Evolutionary conservation across 2,797 vertebrate species (phyloP), one percentile per base, ranked within the genome.

Genomic region (Paramormyrops hopkinsi): DNA sequence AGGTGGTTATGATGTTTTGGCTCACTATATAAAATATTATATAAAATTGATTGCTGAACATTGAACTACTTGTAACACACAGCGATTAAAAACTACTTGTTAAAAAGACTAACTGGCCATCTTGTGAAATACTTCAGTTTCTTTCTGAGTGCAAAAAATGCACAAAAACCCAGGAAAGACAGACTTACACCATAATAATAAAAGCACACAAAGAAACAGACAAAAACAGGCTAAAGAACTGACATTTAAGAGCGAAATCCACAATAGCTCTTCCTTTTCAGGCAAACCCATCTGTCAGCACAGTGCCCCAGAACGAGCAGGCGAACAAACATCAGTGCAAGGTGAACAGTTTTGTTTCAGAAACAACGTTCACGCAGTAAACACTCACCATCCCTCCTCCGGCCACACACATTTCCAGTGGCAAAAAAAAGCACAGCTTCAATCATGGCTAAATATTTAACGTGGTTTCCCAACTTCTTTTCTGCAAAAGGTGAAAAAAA

Each of bases 401-500:
- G 4, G 33, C 14, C 33, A 37, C 69, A 12, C 69, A 76, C 41
- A 83, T 22, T 48, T n/a, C 79, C 79, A 50, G 41, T 17, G 2
- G 79, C 79, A 50, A 84, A 48, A 84, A 22, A 17, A 19, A 79
- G 14, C 33, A 76, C 33, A 83, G 46, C 82, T 48, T 51, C 82
- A 84, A 50, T 50, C 82, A 50, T 12, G 19, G 19, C 41, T 84
- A 84, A 84, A 84, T 25, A 50, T 50, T 84, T 50, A 22, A 84
- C 2, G 3, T 8, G 17, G 73, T 19, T 79, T 79, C 37, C 37
- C 37, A 79, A 44, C 6, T n/a, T 79, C 17, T 37, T 79, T 79
- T 79, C 37, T 79, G 73, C 17, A 79, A 79, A 44, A 79, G 33
- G 82, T 84, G 41, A 56, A 50, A 91, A 91, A 84, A 19, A 89